Conservation (phyloP, 1,140 invertebrate genomes). For the Cydia fagiglandana region DNA sequence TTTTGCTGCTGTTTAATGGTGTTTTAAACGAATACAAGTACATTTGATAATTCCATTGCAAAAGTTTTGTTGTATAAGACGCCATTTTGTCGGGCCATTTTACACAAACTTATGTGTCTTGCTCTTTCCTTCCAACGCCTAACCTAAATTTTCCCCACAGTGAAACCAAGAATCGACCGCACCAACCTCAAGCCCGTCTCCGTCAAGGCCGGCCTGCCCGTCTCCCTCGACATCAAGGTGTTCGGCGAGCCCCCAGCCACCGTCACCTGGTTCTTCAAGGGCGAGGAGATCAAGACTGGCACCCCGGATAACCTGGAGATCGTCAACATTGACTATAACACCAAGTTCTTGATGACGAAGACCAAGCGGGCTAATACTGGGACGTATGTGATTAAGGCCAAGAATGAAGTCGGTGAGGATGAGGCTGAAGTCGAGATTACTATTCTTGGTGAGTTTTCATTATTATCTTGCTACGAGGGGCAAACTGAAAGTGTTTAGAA, state of each 20-base stretch:
- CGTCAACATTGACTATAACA: slow-evolving; percentile 93
- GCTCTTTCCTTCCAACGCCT: slow-evolving; percentile 38
- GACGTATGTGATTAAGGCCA: slow-evolving; percentile 94
- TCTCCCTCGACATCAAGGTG: slow-evolving; percentile 94
- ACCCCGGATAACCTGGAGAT: slow-evolving; percentile 84
- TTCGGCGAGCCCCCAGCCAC: slow-evolving; percentile 96
- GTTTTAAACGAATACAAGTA: too few relatives aligned
- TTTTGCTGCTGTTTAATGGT: too few relatives aligned
- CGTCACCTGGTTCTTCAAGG: slow-evolving; percentile 94
- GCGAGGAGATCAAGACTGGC: slow-evolving; percentile 82
- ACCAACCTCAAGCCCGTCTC: slow-evolving; percentile 91
- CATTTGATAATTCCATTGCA: too few relatives aligned
- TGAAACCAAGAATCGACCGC: slow-evolving; percentile 95
- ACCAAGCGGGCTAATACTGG: slow-evolving; percentile 91
- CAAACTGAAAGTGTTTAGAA: too few relatives aligned
- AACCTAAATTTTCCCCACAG: slow-evolving; percentile 73
- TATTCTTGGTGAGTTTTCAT: slow-evolving; percentile 86
- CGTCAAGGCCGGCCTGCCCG: slow-evolving; percentile 94
- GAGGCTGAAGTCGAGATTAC: slow-evolving; percentile 93
- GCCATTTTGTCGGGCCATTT: too few relatives aligned
- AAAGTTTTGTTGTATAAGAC: too few relatives aligned
- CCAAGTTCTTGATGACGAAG: slow-evolving; percentile 92
- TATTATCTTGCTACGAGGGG: too few relatives aligned
- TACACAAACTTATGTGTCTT: slow-evolving; percentile 21
- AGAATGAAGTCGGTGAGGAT: slow-evolving; percentile 97